Evolutionary conservation across 2,888 invertebrate species (phyloP).

Genomic region (Xanthia togata): DNA sequence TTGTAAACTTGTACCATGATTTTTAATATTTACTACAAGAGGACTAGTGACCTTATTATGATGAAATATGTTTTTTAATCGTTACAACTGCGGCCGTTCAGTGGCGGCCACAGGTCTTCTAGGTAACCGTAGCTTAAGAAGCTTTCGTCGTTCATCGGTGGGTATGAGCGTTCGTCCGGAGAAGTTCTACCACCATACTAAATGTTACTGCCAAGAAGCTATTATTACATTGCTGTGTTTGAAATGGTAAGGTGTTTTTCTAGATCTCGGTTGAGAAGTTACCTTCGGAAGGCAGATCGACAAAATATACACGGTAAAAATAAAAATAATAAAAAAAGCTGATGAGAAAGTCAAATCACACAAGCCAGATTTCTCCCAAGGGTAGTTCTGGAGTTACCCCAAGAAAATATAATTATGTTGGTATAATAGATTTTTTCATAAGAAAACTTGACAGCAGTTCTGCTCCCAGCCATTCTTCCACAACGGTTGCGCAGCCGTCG

Average conservation of each 20-base stretch:
- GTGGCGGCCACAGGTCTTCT: not conserved
- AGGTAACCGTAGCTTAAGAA: not conserved
- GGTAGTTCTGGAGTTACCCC: not conserved
- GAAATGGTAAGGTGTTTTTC: no score
- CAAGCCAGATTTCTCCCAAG: not conserved
- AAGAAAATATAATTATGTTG: not conserved
- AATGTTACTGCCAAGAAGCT: not conserved
- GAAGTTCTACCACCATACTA: not conserved
- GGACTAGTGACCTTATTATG: no score
- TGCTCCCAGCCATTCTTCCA: not conserved
- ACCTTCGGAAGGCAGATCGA: not conserved
- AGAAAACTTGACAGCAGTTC: no score
- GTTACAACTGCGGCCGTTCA: not conserved
- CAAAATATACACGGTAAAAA: not conserved
- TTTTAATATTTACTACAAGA: no score
- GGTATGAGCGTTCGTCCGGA: no score
- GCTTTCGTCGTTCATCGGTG: not conserved
- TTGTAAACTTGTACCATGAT: no score
- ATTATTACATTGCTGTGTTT: not conserved
- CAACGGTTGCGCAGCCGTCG: conserved; percentile 8
- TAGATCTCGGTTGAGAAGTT: no score
- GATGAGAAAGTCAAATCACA: not conserved
- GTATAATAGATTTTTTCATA: not conserved
- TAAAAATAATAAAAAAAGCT: no score
- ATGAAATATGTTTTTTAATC: no score